Conservation (phyloP, 1,140 invertebrate species). For the Drosophila melanogaster region Release_6_plus_ISO1_MT NC_004354.4:3036501-3037000, state of each 20-base stretch:
- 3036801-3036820: not conserved
- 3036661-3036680: constrained; percentile 1
- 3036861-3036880: constrained; percentile 78
- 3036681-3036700: not conserved
- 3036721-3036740: too few species aligned
- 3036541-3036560: constrained; percentile 9
- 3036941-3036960: not conserved
- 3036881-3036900: constrained; percentile 70
- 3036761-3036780: too few species aligned
- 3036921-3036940: not conserved
- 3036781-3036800: too few species aligned
- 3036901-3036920: constrained; percentile 44
- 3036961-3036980: not conserved
- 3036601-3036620: constrained; percentile 63
- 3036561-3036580: constrained; percentile 48
- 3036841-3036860: constrained; percentile 44
- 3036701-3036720: not conserved
- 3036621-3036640: constrained; percentile 69
- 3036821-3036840: constrained; percentile 43
- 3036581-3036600: constrained; percentile 30
- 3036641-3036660: constrained; percentile 24
- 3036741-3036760: too few species aligned
- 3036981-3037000: not conserved
- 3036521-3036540: constrained; percentile 21
- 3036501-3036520: constrained; percentile 57